Evolutionary conservation across 1,140 invertebrate species (phyloP), one percentile per base, ranked within the genome.

Genomic region (Scaptomyza pallida): DNA sequence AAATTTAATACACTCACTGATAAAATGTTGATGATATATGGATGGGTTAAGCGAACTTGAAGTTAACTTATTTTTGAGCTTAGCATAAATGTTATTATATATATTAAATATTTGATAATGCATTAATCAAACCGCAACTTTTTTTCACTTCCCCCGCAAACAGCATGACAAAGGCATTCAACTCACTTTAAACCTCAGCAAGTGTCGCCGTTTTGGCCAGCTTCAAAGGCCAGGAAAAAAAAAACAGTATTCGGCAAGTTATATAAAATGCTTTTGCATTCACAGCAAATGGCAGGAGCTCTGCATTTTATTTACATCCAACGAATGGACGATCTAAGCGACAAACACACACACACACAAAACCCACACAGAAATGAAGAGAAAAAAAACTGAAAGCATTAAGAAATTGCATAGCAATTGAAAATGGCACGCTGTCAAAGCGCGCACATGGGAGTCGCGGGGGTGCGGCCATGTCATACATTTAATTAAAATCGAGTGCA

Each of bases 261-360:
- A 81, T 62, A 77, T 88, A 79, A 88, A 88, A 86, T 88, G 81
- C 81, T 86, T 88, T 88, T 57, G 64, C 82, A 77, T 86, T 86
- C 62, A 88, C 70, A 61, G 77, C 57, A 86, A 85, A 85, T 85
- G 81, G 57, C 81, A 81, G 73, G 73, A 56, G 77, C 73, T 74
- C 59, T 86, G 77, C 81, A 86, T 86, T 85, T 86, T 86, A 85
- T 85, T 85, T 85, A 85, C 81, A 85, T 85, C 56, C 64, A 19
- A 17, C 47, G 47, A 10, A 59, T 33, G 16, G 16, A 72, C 68
- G 52, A 59, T 65, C 61, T 65, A 67, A 67, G 45, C 62, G 61
- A 60, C 40, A 51, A 6, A 30, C 8, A 30, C 26, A 30, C 26
- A 17, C n/a, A n/a, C n/a, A n/a, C n/a, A n/a, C n/a, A n/a, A n/a